phyloP scores from a whole-genome alignment of 2,797 vertebrate genomes.

The Furcifer pardalis region DNA sequence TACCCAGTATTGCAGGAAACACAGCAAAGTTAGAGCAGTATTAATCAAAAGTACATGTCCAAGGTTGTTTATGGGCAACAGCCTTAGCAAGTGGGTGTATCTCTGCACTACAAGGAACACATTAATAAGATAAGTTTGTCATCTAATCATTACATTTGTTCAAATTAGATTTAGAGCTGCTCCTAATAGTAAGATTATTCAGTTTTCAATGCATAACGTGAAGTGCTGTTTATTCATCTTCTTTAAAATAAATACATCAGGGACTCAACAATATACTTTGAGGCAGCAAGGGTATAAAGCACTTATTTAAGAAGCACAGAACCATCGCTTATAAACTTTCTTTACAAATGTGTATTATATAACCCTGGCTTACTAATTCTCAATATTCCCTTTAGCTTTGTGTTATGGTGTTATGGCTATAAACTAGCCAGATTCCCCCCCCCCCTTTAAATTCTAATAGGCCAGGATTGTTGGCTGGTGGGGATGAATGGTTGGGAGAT shows the following conservation, averaged over 20 bases:
- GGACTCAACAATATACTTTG: constrained; percentile 28
- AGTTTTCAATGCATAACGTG: constrained; percentile 22
- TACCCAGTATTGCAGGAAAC: constrained; percentile 57
- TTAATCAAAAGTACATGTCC: constrained; percentile 60
- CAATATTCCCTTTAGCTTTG: constrained; percentile 2
- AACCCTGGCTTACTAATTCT: constrained; percentile 19
- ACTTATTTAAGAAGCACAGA: constrained; percentile 28
- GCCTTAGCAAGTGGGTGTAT: constrained; percentile 42
- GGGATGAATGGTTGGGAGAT: background rate
- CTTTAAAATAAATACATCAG: constrained; percentile 20
- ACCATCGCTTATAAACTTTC: background rate
- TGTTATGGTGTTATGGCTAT: background rate
- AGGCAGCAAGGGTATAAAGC: background rate
- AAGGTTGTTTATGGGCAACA: constrained; percentile 34
- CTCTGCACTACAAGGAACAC: constrained; percentile 38
- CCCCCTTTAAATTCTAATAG: background rate
- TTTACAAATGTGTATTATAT: background rate
- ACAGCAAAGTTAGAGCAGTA: constrained; percentile 55
- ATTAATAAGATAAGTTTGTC: constrained; percentile 48
- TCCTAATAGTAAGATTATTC: constrained; percentile 21
- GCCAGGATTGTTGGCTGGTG: background rate
- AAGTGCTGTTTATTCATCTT: constrained; percentile 36
- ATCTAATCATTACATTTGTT: constrained; percentile 50
- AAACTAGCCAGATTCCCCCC: background rate
- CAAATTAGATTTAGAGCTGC: constrained; percentile 37